These are phyloP conservation scores for Cepaea nemoralis DNA, from an alignment of 1,140 invertebrate genomes.

Conservation along the genomic window DNA sequence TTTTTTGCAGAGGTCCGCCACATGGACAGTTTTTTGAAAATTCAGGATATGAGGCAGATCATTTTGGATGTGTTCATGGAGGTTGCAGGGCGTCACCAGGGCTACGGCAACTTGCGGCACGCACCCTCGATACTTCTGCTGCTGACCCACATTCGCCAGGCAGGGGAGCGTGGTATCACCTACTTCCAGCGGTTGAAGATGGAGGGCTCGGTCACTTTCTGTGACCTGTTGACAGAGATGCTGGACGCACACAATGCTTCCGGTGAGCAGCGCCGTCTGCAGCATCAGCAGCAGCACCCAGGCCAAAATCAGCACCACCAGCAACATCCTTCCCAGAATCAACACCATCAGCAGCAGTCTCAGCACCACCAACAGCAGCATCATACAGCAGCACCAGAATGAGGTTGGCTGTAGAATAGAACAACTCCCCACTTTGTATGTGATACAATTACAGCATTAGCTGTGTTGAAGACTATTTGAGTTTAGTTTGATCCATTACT, in stretches of 20 bases:
- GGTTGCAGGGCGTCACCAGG: slow-evolving; percentile 61
- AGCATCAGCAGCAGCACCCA: slow-evolving; percentile 31
- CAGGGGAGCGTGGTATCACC: slow-evolving; percentile 59
- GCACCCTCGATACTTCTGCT: slow-evolving; percentile 62
- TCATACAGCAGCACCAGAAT: slow-evolving; percentile 23
- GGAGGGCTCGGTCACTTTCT: slow-evolving; percentile 64
- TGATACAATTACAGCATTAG: too few relatives aligned
- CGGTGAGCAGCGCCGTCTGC: slow-evolving; percentile 31
- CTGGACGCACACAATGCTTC: slow-evolving; percentile 63
- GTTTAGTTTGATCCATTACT: too few relatives aligned
- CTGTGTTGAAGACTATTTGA: too few relatives aligned
- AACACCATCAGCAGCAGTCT: slow-evolving; percentile 11
- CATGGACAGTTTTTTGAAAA: slow-evolving; percentile 57
- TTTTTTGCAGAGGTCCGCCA: slow-evolving; percentile 59
- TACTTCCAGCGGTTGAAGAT: slow-evolving; percentile 64
- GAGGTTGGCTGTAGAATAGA: neutral
- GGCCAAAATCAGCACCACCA: slow-evolving; percentile 37
- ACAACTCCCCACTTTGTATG: neutral
- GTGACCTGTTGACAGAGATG: slow-evolving; percentile 67
- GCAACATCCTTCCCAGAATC: slow-evolving; percentile 17
- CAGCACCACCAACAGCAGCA: slow-evolving; percentile 2
- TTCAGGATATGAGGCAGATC: slow-evolving; percentile 61
- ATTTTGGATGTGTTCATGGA: slow-evolving; percentile 64
- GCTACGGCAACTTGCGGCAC: slow-evolving; percentile 53
- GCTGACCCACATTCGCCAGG: slow-evolving; percentile 67